These are phyloP conservation scores for Nyctibius bracteatus DNA, from an alignment of 2,113 vertebrate species.

Conservation along the genomic window DNA sequence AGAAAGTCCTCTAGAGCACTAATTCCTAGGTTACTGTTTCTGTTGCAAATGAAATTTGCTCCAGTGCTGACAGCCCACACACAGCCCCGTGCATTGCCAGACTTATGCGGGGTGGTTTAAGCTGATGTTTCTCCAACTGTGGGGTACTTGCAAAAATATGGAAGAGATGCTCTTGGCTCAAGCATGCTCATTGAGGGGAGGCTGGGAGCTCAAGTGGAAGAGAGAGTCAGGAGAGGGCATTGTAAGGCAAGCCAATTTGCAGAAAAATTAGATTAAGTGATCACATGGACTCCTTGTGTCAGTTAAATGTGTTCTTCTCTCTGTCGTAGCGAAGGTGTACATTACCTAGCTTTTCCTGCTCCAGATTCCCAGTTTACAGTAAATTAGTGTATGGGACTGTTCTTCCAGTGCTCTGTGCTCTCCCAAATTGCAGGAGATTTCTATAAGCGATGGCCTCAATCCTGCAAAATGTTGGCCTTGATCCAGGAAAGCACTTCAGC, in stretches of 20 bases:
- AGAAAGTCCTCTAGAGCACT: not conserved
- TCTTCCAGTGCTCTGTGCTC: not conserved
- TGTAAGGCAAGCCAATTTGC: not conserved
- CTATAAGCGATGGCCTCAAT: not conserved
- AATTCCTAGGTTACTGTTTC: not conserved
- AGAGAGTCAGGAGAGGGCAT: not conserved
- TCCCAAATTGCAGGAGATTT: not conserved
- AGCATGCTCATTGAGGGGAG: not conserved
- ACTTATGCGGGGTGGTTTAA: not conserved
- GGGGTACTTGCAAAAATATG: not conserved
- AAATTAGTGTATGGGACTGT: not conserved
- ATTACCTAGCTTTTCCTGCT: not conserved
- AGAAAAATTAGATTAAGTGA: not conserved
- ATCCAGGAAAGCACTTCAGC: conserved; percentile 56
- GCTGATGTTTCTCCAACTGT: not conserved
- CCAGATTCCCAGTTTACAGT: not conserved
- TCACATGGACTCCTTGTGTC: not conserved
- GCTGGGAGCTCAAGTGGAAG: not conserved
- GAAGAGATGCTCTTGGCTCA: not conserved
- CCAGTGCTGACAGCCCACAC: not conserved
- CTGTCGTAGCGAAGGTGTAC: not conserved
- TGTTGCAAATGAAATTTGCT: not conserved
- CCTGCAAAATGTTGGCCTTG: conserved; percentile 14
- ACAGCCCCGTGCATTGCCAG: not conserved
- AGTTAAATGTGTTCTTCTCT: conserved; percentile 11